Percentiles rank a stretch among this genome's conserved stretches.
Conservation (phyloP, 2,113 vertebrate genomes). For the Lycaon pictus region DNA sequence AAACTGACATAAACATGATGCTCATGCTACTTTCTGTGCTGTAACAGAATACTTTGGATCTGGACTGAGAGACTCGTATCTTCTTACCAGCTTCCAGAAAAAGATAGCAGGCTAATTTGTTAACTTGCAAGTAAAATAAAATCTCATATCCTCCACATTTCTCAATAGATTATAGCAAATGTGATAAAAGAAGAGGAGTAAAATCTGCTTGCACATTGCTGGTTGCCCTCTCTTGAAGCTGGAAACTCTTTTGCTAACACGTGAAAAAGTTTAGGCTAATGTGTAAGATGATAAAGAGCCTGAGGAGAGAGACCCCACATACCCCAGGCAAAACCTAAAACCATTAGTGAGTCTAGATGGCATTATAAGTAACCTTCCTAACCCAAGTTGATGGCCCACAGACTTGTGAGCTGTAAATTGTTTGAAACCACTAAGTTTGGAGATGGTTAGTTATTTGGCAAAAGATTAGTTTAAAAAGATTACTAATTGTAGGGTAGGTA, state of each 20-base stretch:
- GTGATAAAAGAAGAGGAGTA: constrained; percentile 2
- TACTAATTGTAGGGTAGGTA: neutral
- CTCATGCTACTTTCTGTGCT: neutral
- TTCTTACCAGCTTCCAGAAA: neutral
- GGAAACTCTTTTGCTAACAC: neutral
- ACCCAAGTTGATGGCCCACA: neutral
- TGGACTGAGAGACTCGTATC: neutral
- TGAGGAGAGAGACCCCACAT: neutral
- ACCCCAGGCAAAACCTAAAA: neutral
- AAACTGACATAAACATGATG: neutral
- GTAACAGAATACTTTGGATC: neutral
- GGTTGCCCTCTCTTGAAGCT: neutral
- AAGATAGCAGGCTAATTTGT: neutral
- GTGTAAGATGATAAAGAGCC: neutral
- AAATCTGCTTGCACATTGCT: neutral
- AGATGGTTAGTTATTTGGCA: neutral
- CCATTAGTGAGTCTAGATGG: neutral
- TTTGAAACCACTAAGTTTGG: constrained; percentile 1
- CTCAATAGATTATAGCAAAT: neutral
- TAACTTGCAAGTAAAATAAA: neutral
- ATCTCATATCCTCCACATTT: neutral
- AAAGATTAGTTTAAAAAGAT: neutral
- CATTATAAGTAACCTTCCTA: neutral
- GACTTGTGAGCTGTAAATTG: neutral
- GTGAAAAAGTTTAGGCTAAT: neutral